phyloP scores from a whole-genome alignment of 2,113 vertebrate species.

The Pterocles burchelli region DNA sequence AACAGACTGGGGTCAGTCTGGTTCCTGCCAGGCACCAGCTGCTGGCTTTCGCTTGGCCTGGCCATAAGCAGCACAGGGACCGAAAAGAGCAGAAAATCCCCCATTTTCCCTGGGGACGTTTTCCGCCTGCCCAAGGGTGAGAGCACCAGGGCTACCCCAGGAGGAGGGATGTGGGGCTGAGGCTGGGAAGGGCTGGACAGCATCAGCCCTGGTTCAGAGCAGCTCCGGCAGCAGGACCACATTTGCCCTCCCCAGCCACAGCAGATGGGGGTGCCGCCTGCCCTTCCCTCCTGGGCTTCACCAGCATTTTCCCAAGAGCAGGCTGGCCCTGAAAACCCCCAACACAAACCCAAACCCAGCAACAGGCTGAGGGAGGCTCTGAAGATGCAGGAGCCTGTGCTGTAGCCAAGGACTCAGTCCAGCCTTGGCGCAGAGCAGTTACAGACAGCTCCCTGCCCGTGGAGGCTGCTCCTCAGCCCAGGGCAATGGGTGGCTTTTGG shows the following conservation, averaged over 20 bases:
- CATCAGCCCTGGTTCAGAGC: not conserved
- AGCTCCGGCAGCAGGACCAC: not conserved
- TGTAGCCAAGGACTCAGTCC: not conserved
- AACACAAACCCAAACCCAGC: not conserved
- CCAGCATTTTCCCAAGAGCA: not conserved
- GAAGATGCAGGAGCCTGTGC: not conserved
- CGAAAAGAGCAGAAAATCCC: not conserved
- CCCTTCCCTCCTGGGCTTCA: not conserved
- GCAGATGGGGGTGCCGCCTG: not conserved
- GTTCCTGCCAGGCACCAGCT: not conserved
- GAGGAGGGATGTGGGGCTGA: not conserved
- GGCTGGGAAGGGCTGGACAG: not conserved
- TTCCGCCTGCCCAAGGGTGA: not conserved
- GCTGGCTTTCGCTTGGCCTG: not conserved
- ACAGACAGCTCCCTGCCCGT: not conserved
- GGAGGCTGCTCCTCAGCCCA: not conserved
- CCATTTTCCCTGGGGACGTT: not conserved
- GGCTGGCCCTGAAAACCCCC: not conserved
- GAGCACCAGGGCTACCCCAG: not conserved
- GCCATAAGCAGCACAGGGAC: not conserved
- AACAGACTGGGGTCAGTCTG: not conserved
- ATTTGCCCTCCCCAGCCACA: rapidly evolving
- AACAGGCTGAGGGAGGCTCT: not conserved
- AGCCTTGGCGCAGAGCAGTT: not conserved
- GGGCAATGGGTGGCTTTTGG: not conserved